A percentile compares a stretch with the other conserved stretches of the same genome.
phyloP scores from a whole-genome alignment of 2,113 vertebrate species.

The Psephotus haematonotus region DNA sequence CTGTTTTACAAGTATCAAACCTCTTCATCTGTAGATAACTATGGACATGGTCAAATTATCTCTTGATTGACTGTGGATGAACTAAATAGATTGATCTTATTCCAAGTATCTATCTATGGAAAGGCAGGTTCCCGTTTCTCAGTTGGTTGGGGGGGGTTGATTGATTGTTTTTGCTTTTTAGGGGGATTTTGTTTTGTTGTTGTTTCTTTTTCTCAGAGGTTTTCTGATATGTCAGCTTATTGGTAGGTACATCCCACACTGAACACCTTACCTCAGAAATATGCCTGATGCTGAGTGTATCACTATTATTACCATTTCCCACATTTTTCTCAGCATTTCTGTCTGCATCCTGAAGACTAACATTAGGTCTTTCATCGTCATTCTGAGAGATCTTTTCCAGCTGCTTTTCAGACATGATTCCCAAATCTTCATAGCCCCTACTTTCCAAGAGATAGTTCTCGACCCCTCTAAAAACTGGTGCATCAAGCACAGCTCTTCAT shows the following conservation, averaged over 20 bases:
- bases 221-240: not conserved
- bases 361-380: not conserved
- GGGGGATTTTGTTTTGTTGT: not conserved
- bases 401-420: not conserved
- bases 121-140: not conserved
- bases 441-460: not conserved
- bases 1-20: not conserved
- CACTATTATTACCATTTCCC: not conserved
- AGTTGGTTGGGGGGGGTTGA: not conserved
- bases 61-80: not conserved
- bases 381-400: not conserved
- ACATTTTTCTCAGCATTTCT: not conserved
- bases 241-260: fast-evolving
- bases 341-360: not conserved
- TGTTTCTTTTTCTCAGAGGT: not conserved
- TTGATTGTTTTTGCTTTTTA: not conserved
- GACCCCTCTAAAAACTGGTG: not conserved
- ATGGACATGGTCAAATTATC: not conserved
- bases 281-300: not conserved
- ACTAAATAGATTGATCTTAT: not conserved
- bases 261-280: not conserved
- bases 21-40: not conserved
- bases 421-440: not conserved
- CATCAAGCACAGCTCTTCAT: not conserved
- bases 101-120: not conserved